These are phyloP conservation scores for Drosophila virilis DNA, from an alignment of 1,140 invertebrate genomes.

Conservation along the genomic window DNA sequence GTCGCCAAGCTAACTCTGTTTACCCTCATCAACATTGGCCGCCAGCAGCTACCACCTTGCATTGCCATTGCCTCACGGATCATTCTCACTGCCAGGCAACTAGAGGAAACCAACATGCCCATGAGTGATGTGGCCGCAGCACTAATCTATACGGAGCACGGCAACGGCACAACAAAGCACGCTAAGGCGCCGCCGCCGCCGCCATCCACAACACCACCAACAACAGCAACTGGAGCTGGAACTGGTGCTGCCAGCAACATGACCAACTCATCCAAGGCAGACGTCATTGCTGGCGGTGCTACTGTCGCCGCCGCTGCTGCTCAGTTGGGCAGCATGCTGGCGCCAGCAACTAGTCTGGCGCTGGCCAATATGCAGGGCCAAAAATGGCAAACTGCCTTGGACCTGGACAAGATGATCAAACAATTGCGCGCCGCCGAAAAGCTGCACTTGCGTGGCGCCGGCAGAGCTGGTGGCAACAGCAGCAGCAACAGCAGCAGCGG, in stretches of 20 bases:
- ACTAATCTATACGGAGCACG: constrained; percentile 60
- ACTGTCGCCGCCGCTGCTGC: constrained; percentile 11
- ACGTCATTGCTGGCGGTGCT: constrained; percentile 26
- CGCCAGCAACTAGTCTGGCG: constrained; percentile 13
- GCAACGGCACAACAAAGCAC: constrained; percentile 45
- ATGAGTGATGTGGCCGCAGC: constrained; percentile 63
- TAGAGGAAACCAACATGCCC: constrained; percentile 50
- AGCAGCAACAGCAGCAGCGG: constrained; percentile 1
- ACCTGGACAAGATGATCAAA: constrained; percentile 78
- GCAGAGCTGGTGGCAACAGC: neutral
- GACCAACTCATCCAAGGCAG: constrained; percentile 52
- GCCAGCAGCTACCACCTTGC: constrained; percentile 44
- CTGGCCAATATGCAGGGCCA: constrained; percentile 65
- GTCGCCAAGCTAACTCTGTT: constrained; percentile 46
- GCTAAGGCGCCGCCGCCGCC: constrained; percentile 8
- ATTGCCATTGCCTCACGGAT: constrained; percentile 28
- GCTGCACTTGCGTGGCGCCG: constrained; percentile 55
- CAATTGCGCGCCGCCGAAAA: constrained; percentile 75
- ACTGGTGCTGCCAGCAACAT: constrained; percentile 26
- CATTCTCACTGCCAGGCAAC: constrained; percentile 33
- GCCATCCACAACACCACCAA: constrained; percentile 10
- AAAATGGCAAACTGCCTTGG: constrained; percentile 75
- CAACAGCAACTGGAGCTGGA: constrained; percentile 9
- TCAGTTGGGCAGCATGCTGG: constrained; percentile 37
- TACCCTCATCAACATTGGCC: constrained; percentile 44